Evolutionary conservation across 2,888 invertebrate species (phyloP), one percentile per base, ranked within the genome.

Genomic region (Trichopria drosophilae): DNA sequence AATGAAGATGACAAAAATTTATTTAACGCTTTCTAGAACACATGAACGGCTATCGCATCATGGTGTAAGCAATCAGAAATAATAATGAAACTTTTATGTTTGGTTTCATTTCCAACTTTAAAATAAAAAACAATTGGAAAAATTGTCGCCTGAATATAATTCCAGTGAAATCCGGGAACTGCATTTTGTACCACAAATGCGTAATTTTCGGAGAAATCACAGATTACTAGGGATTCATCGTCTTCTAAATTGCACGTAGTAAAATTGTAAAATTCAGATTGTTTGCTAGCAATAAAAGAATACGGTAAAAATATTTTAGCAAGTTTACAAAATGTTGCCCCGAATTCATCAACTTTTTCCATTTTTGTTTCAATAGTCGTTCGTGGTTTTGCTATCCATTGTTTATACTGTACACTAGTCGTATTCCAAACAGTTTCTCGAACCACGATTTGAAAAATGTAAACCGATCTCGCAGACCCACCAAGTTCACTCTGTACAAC

Each of bases 341-440:
- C 20, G 20, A 53, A 56, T n/a, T 53, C 46, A 1, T 45, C 22
- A 6, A 42, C 29, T 3, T 13, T 20, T 41, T 44, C 49, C 5
- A 31, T 18, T 29, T 18, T 9, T 3, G 44, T 52, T 34, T 52
- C 52, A 2, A 54, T 35, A 9, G 18, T 40, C 7, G 50, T 40
- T 15, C 47, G 44, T 26, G 57, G 55, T 37, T 48, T 57, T 12
- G 28, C 23, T 19, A 53, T 22, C 51, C 53, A 57, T 7, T 53
- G 41, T 26, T 36, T 16, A n/a, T 42, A 54, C 12, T 23, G 16
- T 2, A 54, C 28, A 6, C 19, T 23, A 6, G 44, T 35, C 16
- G 50, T 41, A 23, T 31, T 35, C 12, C 32, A n/a, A n/a, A n/a
- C n/a, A n/a, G n/a, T n/a, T n/a, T n/a, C n/a, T n/a, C n/a, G n/a